Percentiles rank a stretch among this genome's conserved stretches.
phyloP scores from a whole-genome alignment of 2,797 vertebrate species.

The Psittacula echo region DNA sequence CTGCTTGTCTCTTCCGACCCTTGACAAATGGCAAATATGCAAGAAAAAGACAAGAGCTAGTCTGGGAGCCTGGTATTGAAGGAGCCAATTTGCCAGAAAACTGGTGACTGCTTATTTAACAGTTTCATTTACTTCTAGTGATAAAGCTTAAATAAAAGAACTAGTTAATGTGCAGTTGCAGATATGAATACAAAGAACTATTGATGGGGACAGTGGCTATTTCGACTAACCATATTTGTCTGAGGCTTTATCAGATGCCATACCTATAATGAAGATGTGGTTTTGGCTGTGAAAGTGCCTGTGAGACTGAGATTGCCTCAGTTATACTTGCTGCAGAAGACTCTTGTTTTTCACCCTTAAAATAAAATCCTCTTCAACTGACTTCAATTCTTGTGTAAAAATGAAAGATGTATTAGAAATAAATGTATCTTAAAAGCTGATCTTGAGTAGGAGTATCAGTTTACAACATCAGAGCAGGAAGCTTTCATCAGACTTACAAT shows the following conservation, averaged over 20 bases:
- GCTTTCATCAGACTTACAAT: slow-evolving; percentile 1
- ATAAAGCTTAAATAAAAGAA: background rate
- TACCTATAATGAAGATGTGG: background rate
- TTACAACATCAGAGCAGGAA: slow-evolving; percentile 27
- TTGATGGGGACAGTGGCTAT: background rate
- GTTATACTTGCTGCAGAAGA: background rate
- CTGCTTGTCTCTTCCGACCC: background rate
- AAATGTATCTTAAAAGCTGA: background rate
- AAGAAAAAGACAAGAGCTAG: background rate
- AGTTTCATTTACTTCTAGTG: background rate
- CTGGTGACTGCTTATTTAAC: background rate
- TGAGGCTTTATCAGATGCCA: background rate
- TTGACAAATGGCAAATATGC: background rate
- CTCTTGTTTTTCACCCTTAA: background rate
- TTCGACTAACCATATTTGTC: background rate
- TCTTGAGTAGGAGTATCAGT: background rate
- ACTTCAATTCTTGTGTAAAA: background rate
- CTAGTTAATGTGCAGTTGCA: background rate
- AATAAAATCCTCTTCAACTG: background rate
- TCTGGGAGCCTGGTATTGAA: background rate
- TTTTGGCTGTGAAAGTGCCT: background rate
- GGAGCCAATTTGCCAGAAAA: background rate
- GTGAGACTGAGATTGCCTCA: background rate
- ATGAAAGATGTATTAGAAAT: background rate
- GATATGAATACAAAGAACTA: background rate